Evolutionary conservation across 2,888 invertebrate genomes (phyloP).

Genomic region (Melieria crassipennis): DNA sequence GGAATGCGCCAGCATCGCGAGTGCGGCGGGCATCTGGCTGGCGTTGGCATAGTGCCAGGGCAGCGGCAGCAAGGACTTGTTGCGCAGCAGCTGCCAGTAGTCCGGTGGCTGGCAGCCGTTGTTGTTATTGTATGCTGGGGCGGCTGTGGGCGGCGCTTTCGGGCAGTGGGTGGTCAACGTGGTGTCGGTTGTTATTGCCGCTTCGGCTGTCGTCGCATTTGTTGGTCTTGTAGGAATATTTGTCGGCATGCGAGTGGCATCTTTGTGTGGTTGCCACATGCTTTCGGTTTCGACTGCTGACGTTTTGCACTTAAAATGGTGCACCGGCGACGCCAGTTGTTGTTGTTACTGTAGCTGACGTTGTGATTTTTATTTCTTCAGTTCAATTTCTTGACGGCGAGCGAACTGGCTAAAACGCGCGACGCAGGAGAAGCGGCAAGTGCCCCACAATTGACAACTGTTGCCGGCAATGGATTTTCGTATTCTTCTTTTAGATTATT

Average conservation of each 20-base stretch:
- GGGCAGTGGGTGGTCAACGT: not conserved
- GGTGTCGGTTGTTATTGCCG: not conserved
- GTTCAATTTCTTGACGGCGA: too few relatives aligned
- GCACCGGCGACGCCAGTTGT: slow-evolving; percentile 1
- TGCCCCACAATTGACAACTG: too few relatives aligned
- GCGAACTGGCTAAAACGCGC: too few relatives aligned
- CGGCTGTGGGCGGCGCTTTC: not conserved
- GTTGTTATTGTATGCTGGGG: not conserved
- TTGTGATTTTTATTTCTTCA: not conserved
- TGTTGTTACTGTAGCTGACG: not conserved
- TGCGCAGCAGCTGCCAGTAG: not conserved
- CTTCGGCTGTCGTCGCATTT: not conserved
- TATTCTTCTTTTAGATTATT: too few relatives aligned
- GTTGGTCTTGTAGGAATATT: not conserved
- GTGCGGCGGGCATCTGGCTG: not conserved
- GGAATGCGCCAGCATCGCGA: not conserved
- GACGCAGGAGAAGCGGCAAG: too few relatives aligned
- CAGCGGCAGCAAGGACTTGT: not conserved
- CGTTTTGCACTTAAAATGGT: not conserved
- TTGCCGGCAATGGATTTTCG: too few relatives aligned
- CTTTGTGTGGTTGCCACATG: slow-evolving; percentile 7
- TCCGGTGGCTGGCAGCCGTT: not conserved
- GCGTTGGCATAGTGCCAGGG: slow-evolving; percentile 9
- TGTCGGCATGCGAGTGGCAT: not conserved
- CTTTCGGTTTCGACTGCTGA: not conserved